phyloP scores from a whole-genome alignment of 1,140 invertebrate genomes.

The Drosophila insularis region DNA sequence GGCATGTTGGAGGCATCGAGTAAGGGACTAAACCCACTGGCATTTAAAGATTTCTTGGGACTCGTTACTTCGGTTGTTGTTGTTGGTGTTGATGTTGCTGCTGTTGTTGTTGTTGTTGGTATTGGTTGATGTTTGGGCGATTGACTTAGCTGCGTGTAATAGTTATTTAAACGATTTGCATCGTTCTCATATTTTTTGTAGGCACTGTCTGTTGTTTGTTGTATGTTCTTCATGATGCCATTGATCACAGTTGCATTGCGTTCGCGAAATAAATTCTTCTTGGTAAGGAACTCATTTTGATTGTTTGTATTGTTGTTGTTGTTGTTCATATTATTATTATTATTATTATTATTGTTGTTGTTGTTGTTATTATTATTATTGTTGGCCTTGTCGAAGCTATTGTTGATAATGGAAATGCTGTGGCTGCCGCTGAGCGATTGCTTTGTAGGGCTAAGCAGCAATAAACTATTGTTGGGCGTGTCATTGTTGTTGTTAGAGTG shows the following conservation, averaged over 20 bases:
- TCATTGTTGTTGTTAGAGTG: slow-evolving; percentile 58
- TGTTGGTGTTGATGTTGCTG: no score
- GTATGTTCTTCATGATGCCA: slow-evolving; percentile 81
- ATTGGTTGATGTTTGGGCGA: slow-evolving; percentile 66
- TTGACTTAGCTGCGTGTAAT: slow-evolving; percentile 70
- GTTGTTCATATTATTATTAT: slow-evolving; percentile 64
- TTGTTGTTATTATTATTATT: slow-evolving; percentile 56
- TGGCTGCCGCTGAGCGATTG: slow-evolving; percentile 74
- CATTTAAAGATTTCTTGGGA: slow-evolving; percentile 73
- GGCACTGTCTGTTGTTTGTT: slow-evolving; percentile 64
- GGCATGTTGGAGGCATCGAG: slow-evolving; percentile 37
- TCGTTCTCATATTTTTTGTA: slow-evolving; percentile 82
- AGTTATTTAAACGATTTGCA: slow-evolving; percentile 78
- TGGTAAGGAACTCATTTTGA: slow-evolving; percentile 78
- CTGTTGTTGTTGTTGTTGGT: slow-evolving; percentile 18
- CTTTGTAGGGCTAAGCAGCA: slow-evolving; percentile 76
- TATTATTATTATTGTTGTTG: slow-evolving; percentile 73
- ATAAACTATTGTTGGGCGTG: slow-evolving; percentile 69
- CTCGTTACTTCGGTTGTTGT: slow-evolving; percentile 10
- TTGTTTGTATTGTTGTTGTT: slow-evolving; percentile 54
- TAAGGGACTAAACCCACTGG: slow-evolving; percentile 47
- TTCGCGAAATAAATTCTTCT: slow-evolving; percentile 80
- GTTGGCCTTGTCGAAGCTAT: slow-evolving; percentile 72
- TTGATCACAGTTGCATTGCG: slow-evolving; percentile 80
- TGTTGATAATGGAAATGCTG: slow-evolving; percentile 80